Conservation (phyloP, 2,113 vertebrate genomes). For the Heterotilapia buettikoferi region DNA sequence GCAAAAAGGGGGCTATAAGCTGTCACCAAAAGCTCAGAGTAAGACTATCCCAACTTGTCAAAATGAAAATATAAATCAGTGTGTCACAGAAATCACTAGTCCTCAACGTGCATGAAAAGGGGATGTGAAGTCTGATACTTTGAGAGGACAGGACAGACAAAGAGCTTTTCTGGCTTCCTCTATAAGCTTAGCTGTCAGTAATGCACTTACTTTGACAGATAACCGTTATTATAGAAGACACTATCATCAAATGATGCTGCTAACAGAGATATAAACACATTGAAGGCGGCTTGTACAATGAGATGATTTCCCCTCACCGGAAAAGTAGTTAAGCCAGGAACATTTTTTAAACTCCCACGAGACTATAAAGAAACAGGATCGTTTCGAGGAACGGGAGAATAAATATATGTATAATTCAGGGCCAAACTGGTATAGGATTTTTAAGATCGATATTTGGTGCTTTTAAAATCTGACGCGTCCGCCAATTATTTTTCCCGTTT, state of each 20-base stretch:
- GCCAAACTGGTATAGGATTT: background rate
- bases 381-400: background rate
- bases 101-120: background rate
- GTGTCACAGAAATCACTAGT: background rate
- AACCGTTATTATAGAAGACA: background rate
- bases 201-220: conserved; percentile 30
- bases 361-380: background rate
- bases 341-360: background rate
- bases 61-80: background rate
- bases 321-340: background rate
- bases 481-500: background rate
- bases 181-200: conserved; percentile 9
- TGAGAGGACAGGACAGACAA: background rate
- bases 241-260: background rate
- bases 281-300: background rate
- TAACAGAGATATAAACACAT: background rate
- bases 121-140: background rate
- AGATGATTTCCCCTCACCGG: background rate
- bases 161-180: conserved; percentile 2
- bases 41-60: background rate
- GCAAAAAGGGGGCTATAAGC: background rate
- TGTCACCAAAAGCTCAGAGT: background rate
- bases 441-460: background rate
- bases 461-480: background rate
- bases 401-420: background rate